Evolutionary conservation across 2,888 invertebrate genomes (phyloP), one percentile per base, ranked within the genome.

Genomic region (Oeneis ivallda): DNA sequence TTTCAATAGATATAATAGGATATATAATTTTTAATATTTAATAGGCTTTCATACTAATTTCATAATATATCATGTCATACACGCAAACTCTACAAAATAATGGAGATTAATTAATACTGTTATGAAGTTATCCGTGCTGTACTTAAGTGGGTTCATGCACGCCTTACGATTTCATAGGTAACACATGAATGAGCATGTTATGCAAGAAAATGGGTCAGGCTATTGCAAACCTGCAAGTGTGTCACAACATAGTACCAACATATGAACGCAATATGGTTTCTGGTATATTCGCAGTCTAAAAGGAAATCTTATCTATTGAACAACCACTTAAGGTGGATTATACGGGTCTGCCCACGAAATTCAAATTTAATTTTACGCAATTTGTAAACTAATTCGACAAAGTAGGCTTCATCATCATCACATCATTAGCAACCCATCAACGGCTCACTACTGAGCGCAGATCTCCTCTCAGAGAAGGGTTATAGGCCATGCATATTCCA

Each of bases 141-240:
- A 47, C 15, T 15, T 45, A 62, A 7, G 45, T 47, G 19, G 19
- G 39, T 47, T 6, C 32, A 39, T 62, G 45, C 62, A 54, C 62
- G 59, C 49, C 43, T 19, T 37, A 41, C 82, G 79, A 73, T 85
- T 84, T 56, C 17, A 45, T 62, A 79, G 71, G 79, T 79, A 76
- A 82, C 83, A 87, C 77, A 72, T 75, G 82, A 86, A 74, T 76
- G 82, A 74, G 72, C 85, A 86, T 85, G 62, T 86, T 82, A 79
- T 75, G 82, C 81, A 86, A 87, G 49, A 76, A 83, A 81, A 88
- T 85, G 75, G 86, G 84, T 81, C 74, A 59, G 49, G 58, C 69
- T 62, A 70, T 72, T 75, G 75, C 74, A 69, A 61, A 19, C 41
- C 5, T 69, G 32, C 50, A 4, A 37, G 39, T 47, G 43, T 60